Percentiles rank a stretch among this genome's conserved stretches.
phyloP scores from a whole-genome alignment of 1,140 invertebrate genomes.

The Micrasema minimum region DNA sequence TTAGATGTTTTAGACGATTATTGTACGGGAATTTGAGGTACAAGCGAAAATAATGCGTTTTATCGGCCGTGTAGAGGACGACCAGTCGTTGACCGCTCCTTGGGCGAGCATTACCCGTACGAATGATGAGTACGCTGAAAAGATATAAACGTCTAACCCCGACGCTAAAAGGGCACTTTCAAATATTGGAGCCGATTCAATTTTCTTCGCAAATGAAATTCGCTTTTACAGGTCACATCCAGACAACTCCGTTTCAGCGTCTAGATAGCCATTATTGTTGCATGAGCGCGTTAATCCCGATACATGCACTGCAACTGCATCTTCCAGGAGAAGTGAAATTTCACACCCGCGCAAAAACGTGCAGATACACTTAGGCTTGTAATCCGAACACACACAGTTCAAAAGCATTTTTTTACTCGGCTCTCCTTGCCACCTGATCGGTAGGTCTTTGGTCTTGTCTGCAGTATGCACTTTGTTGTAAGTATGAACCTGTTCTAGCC shows the following conservation, averaged over 20 bases:
- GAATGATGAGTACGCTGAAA: background rate
- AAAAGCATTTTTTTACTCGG: background rate
- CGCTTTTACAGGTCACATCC: conserved; percentile 6
- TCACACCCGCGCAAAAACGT: background rate
- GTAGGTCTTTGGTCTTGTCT: conserved; percentile 24
- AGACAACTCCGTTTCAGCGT: conserved; percentile 21
- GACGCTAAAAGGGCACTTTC: background rate
- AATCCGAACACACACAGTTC: too few species aligned
- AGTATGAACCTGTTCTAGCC: conserved; percentile 30
- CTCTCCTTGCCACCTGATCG: background rate
- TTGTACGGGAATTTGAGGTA: conserved; percentile 7
- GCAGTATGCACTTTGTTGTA: conserved; percentile 26
- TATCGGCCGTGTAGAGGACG: conserved; percentile 28
- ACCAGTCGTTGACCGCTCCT: conserved; percentile 33
- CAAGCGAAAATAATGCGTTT: conserved; percentile 30
- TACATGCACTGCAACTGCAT: background rate
- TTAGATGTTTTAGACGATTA: background rate
- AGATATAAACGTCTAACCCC: background rate
- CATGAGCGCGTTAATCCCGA: conserved; percentile 32
- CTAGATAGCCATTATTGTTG: conserved; percentile 30
- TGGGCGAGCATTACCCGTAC: conserved; percentile 6
- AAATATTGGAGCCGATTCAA: background rate
- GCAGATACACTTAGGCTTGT: too few species aligned
- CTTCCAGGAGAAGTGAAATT: background rate
- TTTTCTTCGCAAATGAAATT: background rate